Base-by-base conservation (phyloP, 2,113 vertebrate species). In the Leucoraja erinaceus region DNA sequence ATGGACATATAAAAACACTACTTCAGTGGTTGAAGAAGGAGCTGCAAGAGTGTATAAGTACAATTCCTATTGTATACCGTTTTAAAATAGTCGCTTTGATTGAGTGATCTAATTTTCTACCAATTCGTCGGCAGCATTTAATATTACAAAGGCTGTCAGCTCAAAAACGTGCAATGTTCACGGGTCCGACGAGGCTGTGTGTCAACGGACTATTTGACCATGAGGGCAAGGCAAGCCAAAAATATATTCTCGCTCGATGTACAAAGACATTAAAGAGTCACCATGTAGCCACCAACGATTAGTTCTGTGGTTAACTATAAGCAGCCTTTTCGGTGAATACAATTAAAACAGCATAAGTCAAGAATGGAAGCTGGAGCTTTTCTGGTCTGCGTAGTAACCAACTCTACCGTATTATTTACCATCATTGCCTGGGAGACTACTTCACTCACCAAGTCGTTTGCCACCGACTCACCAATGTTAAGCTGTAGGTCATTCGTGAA, bases 391-490 rank as follows among this genome's bases (percentile, higher is more conserved):
- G n/a, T 61, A 31, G 5, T 63, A 63, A 86, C 83, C 59, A 84
- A 84, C 81, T 86, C 56, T 59, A 16, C 83, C 7, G 61, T 31
- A 11, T 14, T 6, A 86, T 86, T 11, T 31, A 63, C n/a, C 83
- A 8, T 88, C n/a, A 0, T n/a, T 6, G 59, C 25, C 28, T 28
- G 59, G 83, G 83, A 1, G 20, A n/a, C 83, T 0, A 86, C 56
- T 86, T n/a, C 10, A 86, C 83, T 63, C 83, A n/a, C n/a, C 59
- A 6, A 66, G 59, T 63, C 83, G 28, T 28, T 88, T 9, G n/a
- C 59, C 59, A 63, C 59, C 61, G 56, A 31, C 16, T 88, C 83
- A 59, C 83, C 83, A 88, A 88, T 88, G 83, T 88, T 88, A 88
- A 16, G 31, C 83, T 66, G 59, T 63, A 88, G 83, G 83, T 88